These are phyloP conservation scores for Orgyia antiqua DNA, from an alignment of 2,888 invertebrate genomes.

Conservation along the genomic window DNA sequence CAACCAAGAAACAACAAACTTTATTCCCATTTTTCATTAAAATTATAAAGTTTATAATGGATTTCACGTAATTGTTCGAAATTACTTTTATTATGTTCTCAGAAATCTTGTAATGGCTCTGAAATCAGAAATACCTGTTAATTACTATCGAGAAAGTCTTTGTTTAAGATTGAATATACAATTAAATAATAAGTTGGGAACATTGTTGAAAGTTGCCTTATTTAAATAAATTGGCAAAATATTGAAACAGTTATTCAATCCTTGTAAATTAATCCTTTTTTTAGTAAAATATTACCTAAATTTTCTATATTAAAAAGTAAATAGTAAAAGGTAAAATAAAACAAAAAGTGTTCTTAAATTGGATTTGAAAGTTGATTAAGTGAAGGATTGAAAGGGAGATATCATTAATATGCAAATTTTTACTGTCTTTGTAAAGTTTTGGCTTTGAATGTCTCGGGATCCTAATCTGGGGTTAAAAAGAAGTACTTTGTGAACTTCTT, in stretches of 20 bases:
- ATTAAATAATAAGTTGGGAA: conserved; percentile 22
- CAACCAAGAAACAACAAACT: conserved; percentile 9
- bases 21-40: conserved; percentile 11
- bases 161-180: conserved; percentile 15
- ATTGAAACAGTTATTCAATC: conserved; percentile 2
- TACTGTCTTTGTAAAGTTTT: too few species aligned
- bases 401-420: too few species aligned
- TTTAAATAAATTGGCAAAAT: conserved; percentile 16
- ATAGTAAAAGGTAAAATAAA: too few species aligned
- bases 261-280: too few species aligned
- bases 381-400: too few species aligned
- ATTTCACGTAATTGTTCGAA: conserved; percentile 4
- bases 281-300: too few species aligned
- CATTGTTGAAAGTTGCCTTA: conserved; percentile 10
- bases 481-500: too few species aligned
- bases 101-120: conserved; percentile 23
- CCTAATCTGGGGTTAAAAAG: too few species aligned
- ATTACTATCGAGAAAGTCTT: conserved; percentile 22
- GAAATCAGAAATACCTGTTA: conserved; percentile 28
- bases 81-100: conserved; percentile 20
- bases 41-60: conserved; percentile 13
- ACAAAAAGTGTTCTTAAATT: too few species aligned
- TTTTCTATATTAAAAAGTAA: too few species aligned
- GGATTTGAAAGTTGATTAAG: too few species aligned
- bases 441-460: too few species aligned